phyloP scores from a whole-genome alignment of 2,888 invertebrate species.

The Cabera pusaria region DNA sequence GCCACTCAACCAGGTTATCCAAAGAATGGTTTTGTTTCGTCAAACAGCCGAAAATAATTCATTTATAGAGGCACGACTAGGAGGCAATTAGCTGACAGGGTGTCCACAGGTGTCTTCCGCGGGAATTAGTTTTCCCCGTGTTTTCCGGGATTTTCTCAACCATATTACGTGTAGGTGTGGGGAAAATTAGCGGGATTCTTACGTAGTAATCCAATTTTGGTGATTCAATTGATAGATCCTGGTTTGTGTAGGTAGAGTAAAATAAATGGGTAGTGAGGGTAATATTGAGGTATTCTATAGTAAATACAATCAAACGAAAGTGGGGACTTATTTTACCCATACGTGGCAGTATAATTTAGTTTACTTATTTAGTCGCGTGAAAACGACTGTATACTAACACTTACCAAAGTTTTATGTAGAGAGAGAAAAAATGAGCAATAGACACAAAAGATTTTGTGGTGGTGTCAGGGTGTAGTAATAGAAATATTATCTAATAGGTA shows the following conservation, averaged over 20 bases:
- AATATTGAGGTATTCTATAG: no score
- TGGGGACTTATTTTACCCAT: no score
- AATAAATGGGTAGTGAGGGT: neutral
- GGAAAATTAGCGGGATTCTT: constrained; percentile 10
- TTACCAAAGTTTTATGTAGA: no score
- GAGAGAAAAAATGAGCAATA: no score
- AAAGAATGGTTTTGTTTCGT: constrained; percentile 33
- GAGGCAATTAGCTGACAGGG: constrained; percentile 57
- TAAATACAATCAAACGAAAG: no score
- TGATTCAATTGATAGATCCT: constrained; percentile 7
- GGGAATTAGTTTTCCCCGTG: constrained; percentile 39
- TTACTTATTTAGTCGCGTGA: no score
- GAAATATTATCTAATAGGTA: no score
- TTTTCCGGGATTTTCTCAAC: constrained; percentile 30
- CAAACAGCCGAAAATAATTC: constrained; percentile 58
- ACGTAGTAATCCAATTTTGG: constrained; percentile 11
- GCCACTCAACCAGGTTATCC: constrained; percentile 33
- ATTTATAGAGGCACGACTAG: constrained; percentile 56
- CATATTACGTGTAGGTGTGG: constrained; percentile 25
- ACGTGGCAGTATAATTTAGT: no score
- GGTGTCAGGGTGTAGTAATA: no score
- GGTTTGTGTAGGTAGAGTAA: neutral
- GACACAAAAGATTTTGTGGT: no score
- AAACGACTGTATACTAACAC: no score
- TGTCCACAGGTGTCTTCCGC: constrained; percentile 31